Evolutionary conservation across 2,888 invertebrate species (phyloP), one percentile per base, ranked within the genome.

Genomic region (Meta bourneti): DNA sequence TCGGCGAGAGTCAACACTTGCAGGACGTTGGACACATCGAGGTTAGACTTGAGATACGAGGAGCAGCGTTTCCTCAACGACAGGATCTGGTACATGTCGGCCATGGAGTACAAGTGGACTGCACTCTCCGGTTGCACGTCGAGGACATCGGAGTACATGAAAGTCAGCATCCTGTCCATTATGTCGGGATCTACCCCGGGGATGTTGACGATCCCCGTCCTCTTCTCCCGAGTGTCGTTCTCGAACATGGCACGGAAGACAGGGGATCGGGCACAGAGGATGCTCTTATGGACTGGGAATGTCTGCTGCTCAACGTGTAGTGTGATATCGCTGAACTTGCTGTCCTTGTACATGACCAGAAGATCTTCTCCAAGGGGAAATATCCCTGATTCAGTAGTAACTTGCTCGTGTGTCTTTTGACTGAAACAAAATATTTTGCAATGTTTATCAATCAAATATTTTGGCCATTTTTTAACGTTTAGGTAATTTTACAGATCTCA

Each of bases 21-120:
- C 34, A 34, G 77, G 20, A 13, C 77, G n/a, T 16, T 77, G 69
- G 13, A 70, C 54, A 7, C 69, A 69, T 19, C 77, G 70, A 1
- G 20, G 69, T 52, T 80, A 72, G 9, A 9, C 7, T 72, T 79
- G n/a, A 87, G 77, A 48, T 52, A 80, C 0, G 79, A 20, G 2
- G 61, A 20, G 54, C 87, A 87, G 1, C n/a, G 13, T 49, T 87
- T 48, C 48, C 80, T 87, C 4, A 87, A 71, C 7, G 80, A 52
- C 20, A 48, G 70, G 4, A 80, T 54, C 71, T 87, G 71, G n/a
- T 87, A 87, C n/a, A 72, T 87, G 11, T 80, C 80, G 13, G 87
- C 79, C 9, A n/a, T 79, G 7, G 8, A 20, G 52, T 72, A 80
- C 48, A 87, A 61, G 13, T 87, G 72, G 16, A 54, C 4, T 0